These are phyloP conservation scores for Argopecten irradians DNA, from an alignment of 1,140 invertebrate species.

Conservation along the genomic window DNA sequence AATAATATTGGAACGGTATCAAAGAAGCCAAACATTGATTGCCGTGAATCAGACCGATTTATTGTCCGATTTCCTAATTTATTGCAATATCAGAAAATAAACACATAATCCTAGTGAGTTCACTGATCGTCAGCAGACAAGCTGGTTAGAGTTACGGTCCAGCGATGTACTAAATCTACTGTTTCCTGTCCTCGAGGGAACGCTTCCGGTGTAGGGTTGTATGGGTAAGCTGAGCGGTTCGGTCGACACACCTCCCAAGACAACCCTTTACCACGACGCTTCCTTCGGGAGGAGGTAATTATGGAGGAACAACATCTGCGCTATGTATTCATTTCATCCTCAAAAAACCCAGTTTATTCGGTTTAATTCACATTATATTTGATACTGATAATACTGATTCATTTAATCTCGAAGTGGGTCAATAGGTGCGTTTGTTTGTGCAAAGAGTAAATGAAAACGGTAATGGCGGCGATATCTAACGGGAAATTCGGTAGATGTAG, in stretches of 20 bases:
- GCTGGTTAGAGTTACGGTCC: not conserved
- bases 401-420: not conserved
- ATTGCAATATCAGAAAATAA: not conserved
- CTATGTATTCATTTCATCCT: not conserved
- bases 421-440: not conserved
- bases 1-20: not conserved
- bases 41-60: not conserved
- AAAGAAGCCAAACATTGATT: not conserved
- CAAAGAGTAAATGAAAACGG: not conserved
- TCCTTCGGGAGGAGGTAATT: not conserved
- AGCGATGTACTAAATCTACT: not conserved
- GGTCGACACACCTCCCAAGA: not conserved
- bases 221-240: not conserved
- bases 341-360: not conserved
- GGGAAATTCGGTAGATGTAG: not conserved
- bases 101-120: not conserved
- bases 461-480: not conserved
- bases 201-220: not conserved
- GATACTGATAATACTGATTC: not conserved
- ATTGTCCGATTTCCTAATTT: not conserved
- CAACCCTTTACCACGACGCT: not conserved
- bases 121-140: not conserved
- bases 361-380: not conserved
- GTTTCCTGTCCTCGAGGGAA: not conserved
- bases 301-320: not conserved